These are phyloP conservation scores for Diuraphis noxia DNA, from an alignment of 1,140 invertebrate species.

Conservation along the genomic window DNA sequence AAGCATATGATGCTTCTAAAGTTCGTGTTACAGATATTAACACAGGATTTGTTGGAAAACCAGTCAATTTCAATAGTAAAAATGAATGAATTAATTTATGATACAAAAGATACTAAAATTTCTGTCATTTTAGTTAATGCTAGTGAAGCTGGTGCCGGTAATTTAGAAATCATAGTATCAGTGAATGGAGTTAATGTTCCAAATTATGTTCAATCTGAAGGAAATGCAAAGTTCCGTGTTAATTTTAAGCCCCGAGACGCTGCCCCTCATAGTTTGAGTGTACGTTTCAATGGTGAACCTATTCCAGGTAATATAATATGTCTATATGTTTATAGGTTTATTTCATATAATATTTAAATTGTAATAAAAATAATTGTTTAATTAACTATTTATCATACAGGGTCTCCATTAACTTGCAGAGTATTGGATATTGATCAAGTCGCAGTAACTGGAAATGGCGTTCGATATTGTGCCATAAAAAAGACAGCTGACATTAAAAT, in stretches of 20 bases:
- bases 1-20: slow-evolving; percentile 91
- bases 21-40: slow-evolving; percentile 89
- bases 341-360: neutral
- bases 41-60: slow-evolving; percentile 85
- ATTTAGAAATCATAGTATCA: slow-evolving; percentile 96
- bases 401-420: slow-evolving; percentile 85
- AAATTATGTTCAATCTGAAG: slow-evolving; percentile 96
- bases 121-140: slow-evolving; percentile 70
- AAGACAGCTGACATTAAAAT: slow-evolving; percentile 66
- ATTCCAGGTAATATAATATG: slow-evolving; percentile 71
- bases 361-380: neutral
- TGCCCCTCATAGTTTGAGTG: slow-evolving; percentile 82
- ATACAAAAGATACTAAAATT: neutral
- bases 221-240: slow-evolving; percentile 91
- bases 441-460: slow-evolving; percentile 65
- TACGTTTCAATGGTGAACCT: slow-evolving; percentile 94
- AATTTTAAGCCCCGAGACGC: slow-evolving; percentile 96
- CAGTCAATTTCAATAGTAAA: slow-evolving; percentile 90
- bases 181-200: slow-evolving; percentile 97
- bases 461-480: slow-evolving; percentile 69
- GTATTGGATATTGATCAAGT: slow-evolving; percentile 70
- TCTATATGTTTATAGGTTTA: neutral
- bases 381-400: slow-evolving; percentile 60
- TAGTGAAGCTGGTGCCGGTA: slow-evolving; percentile 85
- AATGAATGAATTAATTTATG: slow-evolving; percentile 58